These are phyloP conservation scores for Raphicerus campestris DNA, from an alignment of 2,113 vertebrate species.

Conservation along the genomic window DNA sequence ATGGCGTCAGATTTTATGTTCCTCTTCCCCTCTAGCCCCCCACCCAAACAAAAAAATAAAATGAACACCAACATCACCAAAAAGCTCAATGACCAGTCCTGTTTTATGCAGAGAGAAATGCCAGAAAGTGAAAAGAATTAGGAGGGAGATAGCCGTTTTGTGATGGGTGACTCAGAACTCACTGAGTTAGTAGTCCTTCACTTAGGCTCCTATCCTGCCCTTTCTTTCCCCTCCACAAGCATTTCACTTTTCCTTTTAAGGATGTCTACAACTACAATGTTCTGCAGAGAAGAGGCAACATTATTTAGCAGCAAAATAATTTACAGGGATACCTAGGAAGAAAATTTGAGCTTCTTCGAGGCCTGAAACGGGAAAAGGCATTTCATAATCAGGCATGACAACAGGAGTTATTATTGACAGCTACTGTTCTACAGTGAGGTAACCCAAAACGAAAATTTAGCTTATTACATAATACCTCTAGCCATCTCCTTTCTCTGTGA, in stretches of 20 bases:
- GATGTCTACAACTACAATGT: not conserved
- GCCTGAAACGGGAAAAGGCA: not conserved
- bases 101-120: not conserved
- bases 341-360: not conserved
- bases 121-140: not conserved
- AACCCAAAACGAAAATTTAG: not conserved
- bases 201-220: not conserved
- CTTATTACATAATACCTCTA: constrained; percentile 39
- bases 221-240: not conserved
- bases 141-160: not conserved
- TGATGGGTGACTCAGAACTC: not conserved
- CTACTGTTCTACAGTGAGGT: not conserved
- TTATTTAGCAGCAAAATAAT: not conserved
- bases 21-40: not conserved
- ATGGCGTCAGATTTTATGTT: not conserved
- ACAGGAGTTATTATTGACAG: not conserved
- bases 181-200: not conserved
- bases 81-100: not conserved
- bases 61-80: not conserved
- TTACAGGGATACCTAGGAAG: not conserved
- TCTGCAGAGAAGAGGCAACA: not conserved
- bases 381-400: not conserved
- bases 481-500: not conserved
- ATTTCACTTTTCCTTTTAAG: not conserved
- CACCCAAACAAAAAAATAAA: not conserved